Conservation (phyloP, 2,797 vertebrate species). For the Hemibagrus guttatus region DNA sequence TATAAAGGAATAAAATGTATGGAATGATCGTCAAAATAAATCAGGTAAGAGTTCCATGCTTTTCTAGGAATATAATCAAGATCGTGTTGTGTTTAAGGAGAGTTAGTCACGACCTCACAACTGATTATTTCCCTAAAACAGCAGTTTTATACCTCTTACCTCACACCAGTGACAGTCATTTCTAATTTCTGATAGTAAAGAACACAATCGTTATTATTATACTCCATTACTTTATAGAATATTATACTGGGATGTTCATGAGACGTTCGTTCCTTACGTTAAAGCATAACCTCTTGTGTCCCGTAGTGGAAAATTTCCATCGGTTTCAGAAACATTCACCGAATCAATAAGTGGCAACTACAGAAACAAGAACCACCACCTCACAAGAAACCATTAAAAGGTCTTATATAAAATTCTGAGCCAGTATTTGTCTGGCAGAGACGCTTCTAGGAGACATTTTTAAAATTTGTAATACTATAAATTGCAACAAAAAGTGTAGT, state of each 20-base stretch:
- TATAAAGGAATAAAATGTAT: background rate
- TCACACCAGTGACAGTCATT: no score
- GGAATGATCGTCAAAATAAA: background rate
- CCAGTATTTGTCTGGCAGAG: background rate
- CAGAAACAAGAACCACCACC: background rate
- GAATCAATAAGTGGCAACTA: background rate
- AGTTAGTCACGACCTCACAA: no score
- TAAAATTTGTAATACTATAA: no score
- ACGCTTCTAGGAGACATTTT: background rate
- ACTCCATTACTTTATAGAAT: no score
- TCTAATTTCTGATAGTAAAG: background rate
- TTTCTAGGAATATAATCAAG: background rate
- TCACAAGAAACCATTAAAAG: no score
- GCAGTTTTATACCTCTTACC: background rate
- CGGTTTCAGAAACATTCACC: background rate
- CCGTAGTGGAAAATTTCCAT: background rate
- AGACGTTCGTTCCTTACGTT: background rate
- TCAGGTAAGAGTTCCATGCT: no score
- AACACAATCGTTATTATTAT: background rate
- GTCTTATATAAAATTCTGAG: background rate
- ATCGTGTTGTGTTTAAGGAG: background rate
- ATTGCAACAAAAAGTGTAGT: no score
- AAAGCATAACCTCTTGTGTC: fast-evolving
- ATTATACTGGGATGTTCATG: background rate
- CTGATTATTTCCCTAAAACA: background rate